Percentiles rank a stretch among this genome's conserved stretches.
These are phyloP conservation scores for Tapirus terrestris DNA, from an alignment of 2,113 vertebrate species.

Conservation along the genomic window DNA sequence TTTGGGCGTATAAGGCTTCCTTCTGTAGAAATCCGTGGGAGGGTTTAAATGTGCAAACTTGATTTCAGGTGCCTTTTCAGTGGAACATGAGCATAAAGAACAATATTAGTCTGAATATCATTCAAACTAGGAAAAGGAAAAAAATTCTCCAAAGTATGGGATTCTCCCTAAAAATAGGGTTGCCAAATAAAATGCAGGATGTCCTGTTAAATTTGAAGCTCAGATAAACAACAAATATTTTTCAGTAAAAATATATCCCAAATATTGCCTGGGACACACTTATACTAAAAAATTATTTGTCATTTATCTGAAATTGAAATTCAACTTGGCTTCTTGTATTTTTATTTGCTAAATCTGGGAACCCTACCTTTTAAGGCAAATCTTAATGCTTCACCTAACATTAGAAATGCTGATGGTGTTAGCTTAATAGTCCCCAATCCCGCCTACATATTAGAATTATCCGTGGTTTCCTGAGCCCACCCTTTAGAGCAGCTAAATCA, in stretches of 20 bases:
- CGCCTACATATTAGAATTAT: not conserved
- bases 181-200: not conserved
- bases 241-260: constrained; percentile 13
- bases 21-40: not conserved
- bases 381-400: not conserved
- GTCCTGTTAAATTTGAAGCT: not conserved
- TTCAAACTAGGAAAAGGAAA: constrained; percentile 8
- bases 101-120: not conserved
- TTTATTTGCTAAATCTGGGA: constrained; percentile 33
- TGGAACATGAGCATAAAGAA: not conserved
- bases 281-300: not conserved
- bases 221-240: not conserved
- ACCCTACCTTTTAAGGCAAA: not conserved
- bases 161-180: not conserved
- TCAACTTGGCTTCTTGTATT: not conserved
- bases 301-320: constrained; percentile 17
- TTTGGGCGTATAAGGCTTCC: not conserved
- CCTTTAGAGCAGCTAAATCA: not conserved
- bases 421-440: not conserved
- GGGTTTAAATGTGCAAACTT: not conserved
- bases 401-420: not conserved
- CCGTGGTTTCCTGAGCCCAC: not conserved
- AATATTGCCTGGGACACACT: not conserved
- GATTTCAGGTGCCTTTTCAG: not conserved
- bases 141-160: not conserved